Evolutionary conservation across 2,113 vertebrate genomes (phyloP), one percentile per base, ranked within the genome.

Genomic region (Macrotus californicus): DNA sequence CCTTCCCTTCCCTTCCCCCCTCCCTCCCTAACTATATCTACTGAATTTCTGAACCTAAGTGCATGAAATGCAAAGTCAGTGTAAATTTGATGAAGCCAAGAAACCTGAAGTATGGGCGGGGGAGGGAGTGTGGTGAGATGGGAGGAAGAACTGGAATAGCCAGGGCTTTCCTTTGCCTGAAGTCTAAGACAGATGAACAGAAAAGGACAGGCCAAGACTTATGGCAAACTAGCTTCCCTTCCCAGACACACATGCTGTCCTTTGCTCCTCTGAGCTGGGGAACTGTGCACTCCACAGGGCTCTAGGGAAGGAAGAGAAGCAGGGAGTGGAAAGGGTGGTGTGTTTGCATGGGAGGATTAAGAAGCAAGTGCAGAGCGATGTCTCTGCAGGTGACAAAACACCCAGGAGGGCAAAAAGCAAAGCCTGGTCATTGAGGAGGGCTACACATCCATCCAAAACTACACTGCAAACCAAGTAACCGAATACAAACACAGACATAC

Each of bases 211-310:
- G 41, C 31, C 29, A 0, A 43, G 76, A 48, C 3, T 2, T 4
- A 15, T 0, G n/a, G 7, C 34, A 26, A 43, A 52, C 43, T 11
- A 11, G 52, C 46, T 50, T 50, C 18, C n/a, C 41, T 48, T 16
- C 10, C 0, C 0, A 19, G 75, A 29, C 34, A 43, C 1, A 0
- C 2, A 1, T 2, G 22, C 83, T 56, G 75, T 50, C 46, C 66
- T 56, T 26, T 6, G 22, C 34, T 50, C 4, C 61, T 75, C 70
- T 59, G 73, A 41, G 16, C n/a, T 50, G 59, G 64, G 59, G 48
- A n/a, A 66, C 26, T 4, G 43, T 6, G 36, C 16, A 61, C 64
- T 66, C 41, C 52, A 48, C 1, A 2, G 80, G 48, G 26, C 75
- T 64, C n/a, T 9, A 6, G 64, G 11, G 31, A 81, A 54, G 73